Conservation (phyloP, 2,888 invertebrate species). For the Crocallis elinguaria region DNA sequence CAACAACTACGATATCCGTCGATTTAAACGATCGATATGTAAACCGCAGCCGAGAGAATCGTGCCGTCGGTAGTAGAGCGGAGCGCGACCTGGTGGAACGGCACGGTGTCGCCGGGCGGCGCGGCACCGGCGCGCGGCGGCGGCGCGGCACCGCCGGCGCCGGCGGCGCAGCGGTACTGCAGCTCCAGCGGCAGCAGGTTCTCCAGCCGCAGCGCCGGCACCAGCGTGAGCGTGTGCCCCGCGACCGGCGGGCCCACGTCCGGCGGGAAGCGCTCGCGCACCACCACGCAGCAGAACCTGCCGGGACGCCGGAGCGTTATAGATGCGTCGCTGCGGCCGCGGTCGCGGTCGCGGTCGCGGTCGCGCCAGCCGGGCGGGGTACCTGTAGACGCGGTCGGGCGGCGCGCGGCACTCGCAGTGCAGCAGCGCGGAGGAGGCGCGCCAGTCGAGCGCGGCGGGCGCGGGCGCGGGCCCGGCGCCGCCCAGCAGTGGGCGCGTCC, state of each 20-base stretch:
- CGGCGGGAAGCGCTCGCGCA: slow-evolving; percentile 91
- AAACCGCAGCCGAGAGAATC: too few species aligned
- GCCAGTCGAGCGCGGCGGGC: slow-evolving; percentile 61
- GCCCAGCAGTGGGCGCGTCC: slow-evolving; percentile 87
- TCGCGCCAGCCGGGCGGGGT: too few species aligned
- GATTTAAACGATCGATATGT: too few species aligned
- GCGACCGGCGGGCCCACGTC: slow-evolving; percentile 88
- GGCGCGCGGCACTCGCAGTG: slow-evolving; percentile 69
- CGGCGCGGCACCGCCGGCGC: slow-evolving; percentile 53
- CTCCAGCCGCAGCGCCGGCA: slow-evolving; percentile 92
- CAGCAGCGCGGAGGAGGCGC: slow-evolving; percentile 50
- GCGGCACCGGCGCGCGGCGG: slow-evolving; percentile 61
- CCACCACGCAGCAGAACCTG: slow-evolving; percentile 92
- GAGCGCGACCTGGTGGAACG: slow-evolving; percentile 77
- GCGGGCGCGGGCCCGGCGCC: slow-evolving; percentile 58
- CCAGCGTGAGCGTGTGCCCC: slow-evolving; percentile 93
- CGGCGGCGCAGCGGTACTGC: slow-evolving; percentile 77
- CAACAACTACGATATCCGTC: too few species aligned
- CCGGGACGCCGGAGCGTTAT: background rate
- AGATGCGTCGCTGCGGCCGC: too few species aligned
- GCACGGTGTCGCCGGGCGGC: slow-evolving; percentile 65
- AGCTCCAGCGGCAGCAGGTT: slow-evolving; percentile 95
- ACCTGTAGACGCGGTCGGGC: slow-evolving; percentile 67
- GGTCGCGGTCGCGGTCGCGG: too few species aligned
- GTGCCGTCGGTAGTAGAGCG: too few species aligned